Percentiles rank a stretch among this genome's conserved stretches.
These are phyloP conservation scores for Alethe castanea DNA, from an alignment of 2,113 vertebrate genomes.

Conservation along the genomic window DNA sequence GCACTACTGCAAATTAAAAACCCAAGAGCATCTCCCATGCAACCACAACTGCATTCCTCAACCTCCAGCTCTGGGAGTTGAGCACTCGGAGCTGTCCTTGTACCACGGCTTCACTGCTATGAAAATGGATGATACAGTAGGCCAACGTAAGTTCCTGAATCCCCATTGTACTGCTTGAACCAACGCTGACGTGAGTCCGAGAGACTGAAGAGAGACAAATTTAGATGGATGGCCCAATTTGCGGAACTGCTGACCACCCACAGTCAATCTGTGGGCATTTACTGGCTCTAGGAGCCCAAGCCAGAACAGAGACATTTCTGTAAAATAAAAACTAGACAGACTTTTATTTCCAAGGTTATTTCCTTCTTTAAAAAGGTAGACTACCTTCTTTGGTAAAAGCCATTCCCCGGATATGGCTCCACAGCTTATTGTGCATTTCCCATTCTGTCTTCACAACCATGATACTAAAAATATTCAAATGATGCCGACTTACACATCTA, in stretches of 20 bases:
- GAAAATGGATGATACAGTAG: background rate
- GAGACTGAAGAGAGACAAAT: background rate
- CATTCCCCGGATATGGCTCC: background rate
- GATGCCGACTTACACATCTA: background rate
- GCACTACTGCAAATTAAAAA: background rate
- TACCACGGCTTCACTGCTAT: accelerated
- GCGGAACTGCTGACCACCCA: slow-evolving; percentile 23
- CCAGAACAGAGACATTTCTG: background rate
- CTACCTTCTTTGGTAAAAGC: background rate
- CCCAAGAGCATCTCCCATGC: background rate
- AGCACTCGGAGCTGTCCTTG: background rate
- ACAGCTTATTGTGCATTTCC: background rate
- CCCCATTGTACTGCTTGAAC: background rate
- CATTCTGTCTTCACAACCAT: background rate
- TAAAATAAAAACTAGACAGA: background rate
- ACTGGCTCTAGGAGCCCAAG: background rate
- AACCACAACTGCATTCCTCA: no score
- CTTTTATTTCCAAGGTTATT: background rate
- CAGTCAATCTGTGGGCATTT: slow-evolving; percentile 1
- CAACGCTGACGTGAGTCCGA: background rate
- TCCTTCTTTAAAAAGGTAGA: background rate
- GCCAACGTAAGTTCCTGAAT: background rate
- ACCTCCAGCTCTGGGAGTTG: background rate
- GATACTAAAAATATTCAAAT: no score
- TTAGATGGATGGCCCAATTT: slow-evolving; percentile 20